phyloP scores from a whole-genome alignment of 2,113 vertebrate species.

The Salvelinus alpinus region DNA sequence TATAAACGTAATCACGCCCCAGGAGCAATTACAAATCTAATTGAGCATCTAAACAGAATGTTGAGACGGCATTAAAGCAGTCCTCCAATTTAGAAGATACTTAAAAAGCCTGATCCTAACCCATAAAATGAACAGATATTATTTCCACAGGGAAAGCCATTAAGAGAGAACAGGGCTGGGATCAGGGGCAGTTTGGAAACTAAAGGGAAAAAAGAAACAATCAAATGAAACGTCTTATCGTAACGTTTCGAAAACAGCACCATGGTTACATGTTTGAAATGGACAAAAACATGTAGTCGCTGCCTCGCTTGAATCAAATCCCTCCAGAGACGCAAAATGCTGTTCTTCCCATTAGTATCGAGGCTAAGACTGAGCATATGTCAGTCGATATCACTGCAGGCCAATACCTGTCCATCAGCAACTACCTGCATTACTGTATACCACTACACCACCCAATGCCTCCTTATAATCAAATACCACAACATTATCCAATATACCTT shows the following conservation, averaged over 20 bases:
- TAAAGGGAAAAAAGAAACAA: background rate
- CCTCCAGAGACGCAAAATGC: background rate
- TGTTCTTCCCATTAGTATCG: background rate
- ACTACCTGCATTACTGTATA: too few relatives aligned
- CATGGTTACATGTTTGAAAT: background rate
- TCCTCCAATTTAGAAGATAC: slow-evolving; percentile 62
- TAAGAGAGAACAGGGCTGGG: background rate
- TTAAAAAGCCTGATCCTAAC: slow-evolving; percentile 65
- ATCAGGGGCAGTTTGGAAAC: slow-evolving; percentile 2
- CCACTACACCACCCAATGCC: background rate
- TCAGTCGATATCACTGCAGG: too few relatives aligned
- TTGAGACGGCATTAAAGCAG: slow-evolving; percentile 65
- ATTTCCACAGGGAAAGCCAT: slow-evolving; percentile 33
- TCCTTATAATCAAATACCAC: too few relatives aligned
- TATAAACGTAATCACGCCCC: slow-evolving; percentile 72
- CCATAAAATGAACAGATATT: slow-evolving; percentile 57
- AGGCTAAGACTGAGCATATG: too few relatives aligned
- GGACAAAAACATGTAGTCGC: background rate
- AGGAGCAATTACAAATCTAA: slow-evolving; percentile 75
- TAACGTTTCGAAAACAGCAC: background rate
- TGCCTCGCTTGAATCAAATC: background rate
- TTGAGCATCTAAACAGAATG: slow-evolving; percentile 75
- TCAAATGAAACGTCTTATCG: background rate
- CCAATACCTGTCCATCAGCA: too few relatives aligned
- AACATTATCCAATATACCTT: background rate